Evolutionary conservation across 2,797 vertebrate genomes (phyloP).

Genomic region (Sternotherus odoratus): DNA sequence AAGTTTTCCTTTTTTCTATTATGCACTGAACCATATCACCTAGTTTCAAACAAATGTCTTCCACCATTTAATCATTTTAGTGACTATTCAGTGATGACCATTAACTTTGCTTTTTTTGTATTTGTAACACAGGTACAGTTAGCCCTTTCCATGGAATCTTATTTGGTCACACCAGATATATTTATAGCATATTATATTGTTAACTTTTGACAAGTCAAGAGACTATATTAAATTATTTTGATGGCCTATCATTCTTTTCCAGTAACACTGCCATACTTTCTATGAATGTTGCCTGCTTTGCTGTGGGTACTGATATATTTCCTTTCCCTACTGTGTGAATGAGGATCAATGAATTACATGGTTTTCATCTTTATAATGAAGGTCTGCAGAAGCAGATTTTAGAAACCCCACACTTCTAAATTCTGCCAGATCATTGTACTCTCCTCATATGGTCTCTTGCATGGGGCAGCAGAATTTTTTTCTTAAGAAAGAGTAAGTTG

Average conservation of each 20-base stretch:
- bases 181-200: no score
- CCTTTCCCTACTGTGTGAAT: constrained; percentile 6
- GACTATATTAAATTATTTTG: not conserved
- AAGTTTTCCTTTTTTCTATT: no score
- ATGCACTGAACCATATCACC: no score
- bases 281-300: not conserved
- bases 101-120: no score
- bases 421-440: constrained; percentile 25
- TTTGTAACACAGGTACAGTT: no score
- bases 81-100: no score
- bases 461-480: not conserved
- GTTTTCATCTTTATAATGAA: constrained; percentile 23
- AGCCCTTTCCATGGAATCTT: no score
- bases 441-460: not conserved
- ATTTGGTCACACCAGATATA: no score
- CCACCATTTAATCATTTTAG: no score
- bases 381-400: constrained; percentile 22
- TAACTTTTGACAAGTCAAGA: no score
- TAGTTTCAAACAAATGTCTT: no score
- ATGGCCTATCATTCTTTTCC: not conserved
- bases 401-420: constrained; percentile 14
- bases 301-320: constrained; percentile 4
- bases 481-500: not conserved
- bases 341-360: constrained; percentile 20
- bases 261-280: not conserved